Evolutionary conservation across 2,888 invertebrate genomes (phyloP), one percentile per base, ranked within the genome.

Genomic region (Chaetoderma sp.): DNA sequence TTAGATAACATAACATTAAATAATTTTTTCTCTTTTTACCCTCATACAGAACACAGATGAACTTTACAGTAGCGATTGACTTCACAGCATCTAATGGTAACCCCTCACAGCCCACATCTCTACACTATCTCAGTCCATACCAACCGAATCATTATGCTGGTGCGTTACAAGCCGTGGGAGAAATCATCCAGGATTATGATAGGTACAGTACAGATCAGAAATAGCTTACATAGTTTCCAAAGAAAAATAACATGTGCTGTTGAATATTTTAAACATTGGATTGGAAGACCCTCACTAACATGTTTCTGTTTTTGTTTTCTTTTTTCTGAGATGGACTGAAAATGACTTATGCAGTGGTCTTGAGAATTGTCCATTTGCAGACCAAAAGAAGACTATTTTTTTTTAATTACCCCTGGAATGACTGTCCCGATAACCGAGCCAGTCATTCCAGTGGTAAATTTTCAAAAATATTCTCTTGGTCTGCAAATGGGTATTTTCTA

Each of bases 41-140:
- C n/a, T n/a, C n/a, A n/a, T 71, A 58, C 75, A 83, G 84, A 5
- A 84, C 86, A 54, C 85, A 88, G 76, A 78, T 88, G 67, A 86
- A 88, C 69, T 88, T 87, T 71, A 86, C 87, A 5, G 86, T 88
- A 5, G 87, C 88, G 0, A 80, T 88, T 36, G 88, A 88, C 74
- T 88, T 88, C 77, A 88, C 88, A 13, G 87, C 88, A 1, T 83
- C 85, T 33, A 88, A 88, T 76, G 88, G 88, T 2, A 82, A 86
- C 60, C 87, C 88, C 0, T 62, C 75, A 4, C 65, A 69, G 32
- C 78, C 86, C 4, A 68, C 72, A n/a, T 86, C 88, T 30, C 81
- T 88, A 4, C 88, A 88, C 70, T 88, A 84, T 71, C 75, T 87
- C 50, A 82, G 85, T 67, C 84, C 85, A 0, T 78, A 85, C 71